A percentile compares a stretch with the other conserved stretches of the same genome.
Conservation (phyloP, 2,113 vertebrate genomes). For the Phalacrocorax carbo region DNA sequence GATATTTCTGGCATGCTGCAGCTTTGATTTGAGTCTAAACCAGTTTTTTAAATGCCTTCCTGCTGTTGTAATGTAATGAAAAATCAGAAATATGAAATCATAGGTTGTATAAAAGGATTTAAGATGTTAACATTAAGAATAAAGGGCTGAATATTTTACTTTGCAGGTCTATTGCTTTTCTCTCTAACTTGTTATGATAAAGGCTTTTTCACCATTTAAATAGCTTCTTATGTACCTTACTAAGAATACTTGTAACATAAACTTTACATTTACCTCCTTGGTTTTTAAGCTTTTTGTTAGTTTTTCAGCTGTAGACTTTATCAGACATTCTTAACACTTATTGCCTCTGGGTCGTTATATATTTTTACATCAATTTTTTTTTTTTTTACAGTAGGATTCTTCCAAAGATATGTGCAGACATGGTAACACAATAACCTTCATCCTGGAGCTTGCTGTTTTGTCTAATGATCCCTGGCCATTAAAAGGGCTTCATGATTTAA, state of each 20-base stretch:
- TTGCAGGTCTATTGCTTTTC: not conserved
- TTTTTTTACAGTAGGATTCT: not conserved
- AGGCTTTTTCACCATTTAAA: not conserved
- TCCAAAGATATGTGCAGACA: not conserved
- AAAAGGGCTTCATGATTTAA: not conserved
- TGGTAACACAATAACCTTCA: not conserved
- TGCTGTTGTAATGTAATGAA: not conserved
- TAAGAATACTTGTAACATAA: not conserved
- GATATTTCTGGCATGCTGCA: not conserved
- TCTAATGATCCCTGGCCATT: not conserved
- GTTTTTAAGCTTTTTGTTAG: not conserved
- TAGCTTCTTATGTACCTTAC: not conserved
- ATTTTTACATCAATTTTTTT: not conserved
- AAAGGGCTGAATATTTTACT: not conserved
- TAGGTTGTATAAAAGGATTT: not conserved
- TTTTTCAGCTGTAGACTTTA: not conserved
- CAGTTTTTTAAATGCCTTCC: not conserved
- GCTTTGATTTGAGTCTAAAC: not conserved
- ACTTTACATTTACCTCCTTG: not conserved
- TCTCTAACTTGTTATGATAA: not conserved
- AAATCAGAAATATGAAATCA: not conserved
- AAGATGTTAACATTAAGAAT: not conserved
- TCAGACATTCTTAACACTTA: not conserved
- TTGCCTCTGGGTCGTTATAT: not conserved
- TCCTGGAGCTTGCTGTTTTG: not conserved